Evolutionary conservation across 2,888 invertebrate species (phyloP).

Genomic region (Lithophane leautieri): DNA sequence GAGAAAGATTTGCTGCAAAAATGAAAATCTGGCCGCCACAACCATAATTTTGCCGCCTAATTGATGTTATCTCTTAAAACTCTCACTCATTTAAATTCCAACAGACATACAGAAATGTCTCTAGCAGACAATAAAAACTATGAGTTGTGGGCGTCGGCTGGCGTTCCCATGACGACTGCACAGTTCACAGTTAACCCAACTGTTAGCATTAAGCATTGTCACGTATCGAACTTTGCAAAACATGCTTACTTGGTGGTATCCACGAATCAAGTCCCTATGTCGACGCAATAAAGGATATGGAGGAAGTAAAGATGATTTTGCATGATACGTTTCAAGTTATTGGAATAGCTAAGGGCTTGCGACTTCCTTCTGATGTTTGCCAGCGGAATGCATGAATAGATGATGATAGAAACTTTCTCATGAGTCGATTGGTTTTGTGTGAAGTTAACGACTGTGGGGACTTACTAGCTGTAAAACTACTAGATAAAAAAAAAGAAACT

Average conservation of each 20-base stretch:
- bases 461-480: background rate
- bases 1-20: slow-evolving; percentile 18
- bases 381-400: slow-evolving; percentile 64
- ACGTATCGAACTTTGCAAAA: slow-evolving; percentile 70
- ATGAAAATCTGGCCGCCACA: slow-evolving; percentile 24
- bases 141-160: slow-evolving; percentile 71
- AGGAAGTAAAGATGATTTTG: slow-evolving; percentile 58
- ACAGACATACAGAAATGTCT: slow-evolving; percentile 56
- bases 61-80: slow-evolving; percentile 58
- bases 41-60: slow-evolving; percentile 11
- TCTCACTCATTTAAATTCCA: slow-evolving; percentile 67
- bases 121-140: slow-evolving; percentile 67
- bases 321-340: slow-evolving; percentile 63
- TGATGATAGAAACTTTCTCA: slow-evolving; percentile 52
- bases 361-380: slow-evolving; percentile 64
- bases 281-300: slow-evolving; percentile 57
- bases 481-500: background rate
- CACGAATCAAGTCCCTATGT: slow-evolving; percentile 68
- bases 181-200: slow-evolving; percentile 82
- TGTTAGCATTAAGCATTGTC: slow-evolving; percentile 73
- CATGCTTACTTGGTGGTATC: slow-evolving; percentile 46
- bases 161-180: slow-evolving; percentile 81
- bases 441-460: slow-evolving; percentile 6
- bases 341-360: slow-evolving; percentile 67
- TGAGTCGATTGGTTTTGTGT: slow-evolving; percentile 51